Base-by-base conservation (phyloP, 1,140 invertebrate species). In the Zaprionus lachaisei region DNA sequence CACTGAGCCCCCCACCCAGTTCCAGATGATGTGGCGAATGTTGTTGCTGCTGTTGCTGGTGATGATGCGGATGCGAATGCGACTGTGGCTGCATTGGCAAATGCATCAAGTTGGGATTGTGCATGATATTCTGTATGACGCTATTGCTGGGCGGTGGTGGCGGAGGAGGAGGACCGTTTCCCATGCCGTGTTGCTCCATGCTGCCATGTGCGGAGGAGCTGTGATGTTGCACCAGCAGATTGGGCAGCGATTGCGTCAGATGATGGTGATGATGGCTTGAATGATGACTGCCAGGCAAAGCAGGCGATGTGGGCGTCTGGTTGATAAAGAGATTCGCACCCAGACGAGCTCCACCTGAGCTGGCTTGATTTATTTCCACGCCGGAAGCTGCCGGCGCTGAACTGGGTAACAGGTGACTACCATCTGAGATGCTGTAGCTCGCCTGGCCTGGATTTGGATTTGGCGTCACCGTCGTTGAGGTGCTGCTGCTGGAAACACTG, bases 61-160 rank as follows among this genome's bases (percentile, higher is more conserved):
- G 79, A 20, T 84, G 81, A n/a, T 77, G 80, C 5, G 82, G 78
- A 4, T 79, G 80, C 17, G 78, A 56, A 12, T 81, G 77, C 4
- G 61, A 60, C 38, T 70, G 67, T 24, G 78, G 55, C 54, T 81
- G 82, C 72, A 78, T 68, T 7, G 83, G 72, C 44, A 92, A 63
- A 63, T 92, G 91, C 89, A 92, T 92, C 12, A 87, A 63, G 78
- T 92, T 92, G 15, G 90, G 81, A 72, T 91, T 92, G 62, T 91
- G 86, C 77, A 92, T 83, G 1, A 91, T 77, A 20, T 83, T 92
- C 2, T 84, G 81, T 57, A 84, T 84, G 22, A 84, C 79, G 47
- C 79, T 81, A 54, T 72, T 81, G 28, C 57, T 64, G 15, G 54
- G 20, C 4, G 71, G 15, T 7, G 71, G 44, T 38, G 62, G 54